Base-by-base conservation (phyloP, 2,797 vertebrate species). In the Remorina albescens region DNA sequence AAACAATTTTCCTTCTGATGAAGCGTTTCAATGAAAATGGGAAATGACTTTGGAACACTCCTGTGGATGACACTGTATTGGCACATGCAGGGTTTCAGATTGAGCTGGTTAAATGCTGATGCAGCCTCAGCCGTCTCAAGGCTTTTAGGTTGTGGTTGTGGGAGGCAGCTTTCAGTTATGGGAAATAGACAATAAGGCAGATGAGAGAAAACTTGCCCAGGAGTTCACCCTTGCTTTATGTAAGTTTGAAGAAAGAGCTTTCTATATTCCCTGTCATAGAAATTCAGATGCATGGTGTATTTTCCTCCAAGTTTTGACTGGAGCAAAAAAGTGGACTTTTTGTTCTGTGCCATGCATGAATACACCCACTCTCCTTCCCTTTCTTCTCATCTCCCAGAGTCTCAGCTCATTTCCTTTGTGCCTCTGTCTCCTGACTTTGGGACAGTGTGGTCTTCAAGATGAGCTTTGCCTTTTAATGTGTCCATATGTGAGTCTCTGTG, bases 401-500 rank as follows among this genome's bases (percentile, higher is more conserved):
- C 49, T 61, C 59, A 4, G n/a, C 55, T 81, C 37, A 18, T 21
- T 80, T 75, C 64, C 63, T 82, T 56, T 65, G 19, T 60, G 62
- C 58, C 44, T 68, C 71, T 26, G 55, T 78, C 67, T 72, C 60
- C 70, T 77, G 78, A 85, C 73, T 75, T 80, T 50, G 55, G 78
- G 69, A 76, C 56, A 47, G 19, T 64, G 65, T 63, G 53, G 66
- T 74, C 76, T 78, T 62, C 26, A 15, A 67, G 73, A 79, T 79
- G 79, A 78, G 77, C 67, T 78, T 61, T 54, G 69, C 41, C 62
- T 70, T 76, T 83, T 44, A 79, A 78, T 9, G 54, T 62, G 36
- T 70, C 77, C 87, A 82, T 74, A 85, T 86, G 89, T 56, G 82
- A 74, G 69, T 36, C 69, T 71, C 59, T 67, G 75, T 87, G 86